Conservation (phyloP, 2,113 vertebrate species). For the Caloenas nicobarica region DNA sequence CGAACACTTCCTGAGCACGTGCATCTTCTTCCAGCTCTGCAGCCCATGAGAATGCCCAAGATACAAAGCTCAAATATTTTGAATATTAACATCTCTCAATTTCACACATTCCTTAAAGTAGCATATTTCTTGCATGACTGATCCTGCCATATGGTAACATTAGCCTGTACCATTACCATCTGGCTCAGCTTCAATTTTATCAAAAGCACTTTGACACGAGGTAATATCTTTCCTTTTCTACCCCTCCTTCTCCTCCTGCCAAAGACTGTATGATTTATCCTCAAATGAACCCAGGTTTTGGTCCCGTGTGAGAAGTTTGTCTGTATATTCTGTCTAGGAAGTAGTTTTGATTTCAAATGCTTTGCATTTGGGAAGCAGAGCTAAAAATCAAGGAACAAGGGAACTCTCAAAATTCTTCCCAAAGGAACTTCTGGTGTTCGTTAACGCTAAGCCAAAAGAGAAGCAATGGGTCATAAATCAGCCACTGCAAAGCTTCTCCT, state of each 20-base stretch:
- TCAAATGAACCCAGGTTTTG: slow-evolving; percentile 16
- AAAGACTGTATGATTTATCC: slow-evolving; percentile 41
- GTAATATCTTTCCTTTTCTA: slow-evolving; percentile 18
- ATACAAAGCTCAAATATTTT: slow-evolving; percentile 54
- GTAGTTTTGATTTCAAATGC: neutral
- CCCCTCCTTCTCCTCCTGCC: neutral
- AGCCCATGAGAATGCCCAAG: neutral
- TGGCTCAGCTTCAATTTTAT: slow-evolving; percentile 56
- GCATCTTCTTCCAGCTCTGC: neutral
- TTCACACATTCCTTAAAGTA: slow-evolving; percentile 20
- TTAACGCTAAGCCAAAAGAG: neutral
- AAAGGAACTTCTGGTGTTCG: neutral
- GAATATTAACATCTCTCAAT: slow-evolving; percentile 58
- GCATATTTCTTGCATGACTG: slow-evolving; percentile 37
- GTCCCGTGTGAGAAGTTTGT: neutral
- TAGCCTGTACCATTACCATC: slow-evolving; percentile 57
- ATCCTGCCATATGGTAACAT: slow-evolving; percentile 53
- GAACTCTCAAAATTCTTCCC: neutral
- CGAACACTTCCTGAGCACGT: neutral
- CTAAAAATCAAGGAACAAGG: neutral
- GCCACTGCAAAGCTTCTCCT: neutral
- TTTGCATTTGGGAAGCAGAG: neutral
- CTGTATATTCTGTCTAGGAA: slow-evolving; percentile 4
- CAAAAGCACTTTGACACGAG: slow-evolving; percentile 43
- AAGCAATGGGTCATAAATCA: neutral